These are phyloP conservation scores for Lochmaea capreae DNA, from an alignment of 2,888 invertebrate genomes.

Conservation along the genomic window DNA sequence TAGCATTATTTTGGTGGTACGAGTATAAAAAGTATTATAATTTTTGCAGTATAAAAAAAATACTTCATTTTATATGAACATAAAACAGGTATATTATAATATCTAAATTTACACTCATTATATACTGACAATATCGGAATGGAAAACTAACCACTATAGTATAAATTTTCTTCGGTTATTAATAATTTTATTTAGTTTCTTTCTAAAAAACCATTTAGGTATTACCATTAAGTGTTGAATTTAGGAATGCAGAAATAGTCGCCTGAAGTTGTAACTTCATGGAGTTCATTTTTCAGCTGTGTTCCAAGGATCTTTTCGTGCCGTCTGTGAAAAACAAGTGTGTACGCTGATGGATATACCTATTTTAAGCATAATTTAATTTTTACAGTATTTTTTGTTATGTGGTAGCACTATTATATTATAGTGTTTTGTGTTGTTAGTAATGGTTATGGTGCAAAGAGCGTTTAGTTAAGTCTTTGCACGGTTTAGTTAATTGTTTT, in stretches of 20 bases:
- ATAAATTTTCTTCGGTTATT: too few species aligned
- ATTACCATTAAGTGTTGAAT: neutral
- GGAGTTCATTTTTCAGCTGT: slow-evolving; percentile 37
- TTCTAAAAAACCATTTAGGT: neutral
- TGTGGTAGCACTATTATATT: slow-evolving; percentile 18
- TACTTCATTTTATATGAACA: too few species aligned
- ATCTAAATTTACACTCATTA: too few species aligned
- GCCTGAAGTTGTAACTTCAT: slow-evolving; percentile 30
- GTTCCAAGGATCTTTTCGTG: slow-evolving; percentile 25
- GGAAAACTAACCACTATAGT: too few species aligned
- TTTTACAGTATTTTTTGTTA: slow-evolving; percentile 7
- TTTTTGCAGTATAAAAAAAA: too few species aligned
- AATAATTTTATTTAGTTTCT: neutral
- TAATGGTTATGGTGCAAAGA: slow-evolving; percentile 16
- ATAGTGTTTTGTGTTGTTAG: slow-evolving; percentile 16
- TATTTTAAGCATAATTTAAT: slow-evolving; percentile 16
- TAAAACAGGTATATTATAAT: too few species aligned
- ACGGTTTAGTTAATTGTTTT: slow-evolving; percentile 17
- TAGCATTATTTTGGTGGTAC: too few species aligned
- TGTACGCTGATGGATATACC: slow-evolving; percentile 10
- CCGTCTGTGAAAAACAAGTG: slow-evolving; percentile 25
- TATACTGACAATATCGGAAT: too few species aligned
- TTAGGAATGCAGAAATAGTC: slow-evolving; percentile 29
- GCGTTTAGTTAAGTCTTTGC: slow-evolving; percentile 14
- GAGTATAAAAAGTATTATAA: too few species aligned